Conservation (phyloP, 1,140 invertebrate species). For the Drosophila subobscura region DNA sequence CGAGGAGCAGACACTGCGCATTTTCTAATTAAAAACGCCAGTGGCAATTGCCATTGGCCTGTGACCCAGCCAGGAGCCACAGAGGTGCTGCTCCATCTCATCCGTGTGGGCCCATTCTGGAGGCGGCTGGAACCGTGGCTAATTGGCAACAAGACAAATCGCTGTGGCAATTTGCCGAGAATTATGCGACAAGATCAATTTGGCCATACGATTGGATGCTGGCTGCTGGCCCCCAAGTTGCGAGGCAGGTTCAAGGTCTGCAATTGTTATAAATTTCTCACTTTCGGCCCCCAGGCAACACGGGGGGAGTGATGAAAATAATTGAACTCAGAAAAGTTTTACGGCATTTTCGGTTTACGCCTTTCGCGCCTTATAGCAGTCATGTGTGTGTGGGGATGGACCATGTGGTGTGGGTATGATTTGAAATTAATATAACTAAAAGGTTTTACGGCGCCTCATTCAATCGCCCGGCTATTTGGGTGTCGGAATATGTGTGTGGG, state of each 20-base stretch:
- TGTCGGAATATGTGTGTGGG: neutral
- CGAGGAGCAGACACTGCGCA: conserved; percentile 38
- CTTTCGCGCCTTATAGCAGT: conserved; percentile 47
- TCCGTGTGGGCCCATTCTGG: conserved; percentile 11
- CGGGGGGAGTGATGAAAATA: neutral
- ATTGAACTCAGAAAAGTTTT: conserved; percentile 58
- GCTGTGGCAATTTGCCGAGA: conserved; percentile 69
- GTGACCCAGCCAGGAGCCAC: conserved; percentile 9
- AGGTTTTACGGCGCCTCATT: conserved; percentile 66
- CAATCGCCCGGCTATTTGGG: neutral
- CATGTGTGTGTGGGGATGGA: neutral
- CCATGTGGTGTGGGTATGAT: conserved; percentile 43
- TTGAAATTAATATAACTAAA: conserved; percentile 81
- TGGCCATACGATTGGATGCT: conserved; percentile 38
- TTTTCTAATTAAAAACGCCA: conserved; percentile 79
- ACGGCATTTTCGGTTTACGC: conserved; percentile 58
- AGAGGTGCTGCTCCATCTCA: conserved; percentile 5
- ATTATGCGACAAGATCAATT: conserved; percentile 81
- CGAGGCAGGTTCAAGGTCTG: conserved; percentile 68
- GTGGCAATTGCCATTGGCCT: conserved; percentile 70
- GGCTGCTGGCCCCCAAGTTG: neutral
- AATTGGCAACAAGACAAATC: conserved; percentile 81
- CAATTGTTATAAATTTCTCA: conserved; percentile 38
- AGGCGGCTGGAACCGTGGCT: conserved; percentile 43
- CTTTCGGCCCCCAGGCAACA: neutral